Evolutionary conservation across 2,888 invertebrate genomes (phyloP).

Genomic region (Tanaodytes sp.): DNA sequence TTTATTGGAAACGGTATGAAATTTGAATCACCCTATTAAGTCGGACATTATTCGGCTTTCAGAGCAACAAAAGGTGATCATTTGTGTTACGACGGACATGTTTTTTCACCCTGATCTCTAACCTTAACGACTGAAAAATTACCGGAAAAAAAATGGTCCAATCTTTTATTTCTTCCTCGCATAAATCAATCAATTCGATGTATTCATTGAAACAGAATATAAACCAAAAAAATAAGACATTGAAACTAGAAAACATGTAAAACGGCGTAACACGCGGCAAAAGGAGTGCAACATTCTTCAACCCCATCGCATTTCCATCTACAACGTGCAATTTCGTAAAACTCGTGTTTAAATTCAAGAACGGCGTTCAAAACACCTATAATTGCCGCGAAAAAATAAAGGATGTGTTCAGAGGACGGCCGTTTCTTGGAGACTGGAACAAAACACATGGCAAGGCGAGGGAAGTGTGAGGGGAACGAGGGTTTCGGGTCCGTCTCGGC

Average conservation of each 20-base stretch:
- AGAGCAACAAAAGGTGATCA: slow-evolving; percentile 14
- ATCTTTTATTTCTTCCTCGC: too few species aligned
- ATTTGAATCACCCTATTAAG: slow-evolving; percentile 35
- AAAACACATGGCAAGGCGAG: slow-evolving; percentile 8
- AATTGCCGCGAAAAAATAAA: slow-evolving; percentile 41
- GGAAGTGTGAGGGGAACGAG: not conserved
- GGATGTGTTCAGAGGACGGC: slow-evolving; percentile 24
- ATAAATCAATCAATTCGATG: too few species aligned
- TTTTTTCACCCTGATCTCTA: not conserved
- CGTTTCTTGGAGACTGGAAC: not conserved
- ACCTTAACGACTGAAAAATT: too few species aligned
- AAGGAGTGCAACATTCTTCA: slow-evolving; percentile 42
- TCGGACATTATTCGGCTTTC: slow-evolving; percentile 21
- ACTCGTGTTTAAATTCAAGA: slow-evolving; percentile 40
- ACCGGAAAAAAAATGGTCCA: too few species aligned
- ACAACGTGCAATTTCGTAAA: slow-evolving; percentile 41
- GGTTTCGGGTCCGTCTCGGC: not conserved
- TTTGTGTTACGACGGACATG: not conserved
- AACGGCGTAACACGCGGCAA: slow-evolving; percentile 35
- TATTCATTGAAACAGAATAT: too few species aligned
- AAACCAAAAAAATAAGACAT: too few species aligned
- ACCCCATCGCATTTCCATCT: slow-evolving; percentile 41
- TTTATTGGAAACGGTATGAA: slow-evolving; percentile 25
- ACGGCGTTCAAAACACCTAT: slow-evolving; percentile 35
- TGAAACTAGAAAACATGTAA: too few species aligned